Evolutionary conservation across 2,888 invertebrate genomes (phyloP).

Genomic region (Drosophila birchii): DNA sequence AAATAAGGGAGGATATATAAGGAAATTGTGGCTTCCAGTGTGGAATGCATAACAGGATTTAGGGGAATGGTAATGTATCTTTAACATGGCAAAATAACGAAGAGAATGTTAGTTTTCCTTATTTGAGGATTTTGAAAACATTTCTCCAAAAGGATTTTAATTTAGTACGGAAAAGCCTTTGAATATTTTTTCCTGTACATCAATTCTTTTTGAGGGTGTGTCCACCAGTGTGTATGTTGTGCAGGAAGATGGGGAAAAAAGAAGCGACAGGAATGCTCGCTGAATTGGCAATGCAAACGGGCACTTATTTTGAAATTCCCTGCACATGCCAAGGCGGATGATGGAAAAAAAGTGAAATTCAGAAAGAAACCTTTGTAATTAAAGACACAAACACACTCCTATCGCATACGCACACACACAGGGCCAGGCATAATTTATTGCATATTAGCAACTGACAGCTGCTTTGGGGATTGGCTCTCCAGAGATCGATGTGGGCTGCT

Average conservation of each 20-base stretch:
- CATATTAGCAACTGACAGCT: slow-evolving; percentile 38
- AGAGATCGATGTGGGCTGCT: slow-evolving; percentile 60
- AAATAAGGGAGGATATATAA: not conserved
- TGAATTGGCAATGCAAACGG: slow-evolving; percentile 48
- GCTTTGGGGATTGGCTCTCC: slow-evolving; percentile 46
- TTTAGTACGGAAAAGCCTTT: not conserved
- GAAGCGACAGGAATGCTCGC: slow-evolving; percentile 34
- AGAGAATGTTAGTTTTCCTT: not conserved
- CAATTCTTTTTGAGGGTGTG: slow-evolving; percentile 9
- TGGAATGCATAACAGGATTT: not conserved
- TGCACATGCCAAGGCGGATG: slow-evolving; percentile 38
- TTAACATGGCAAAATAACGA: not conserved
- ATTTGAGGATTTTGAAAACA: not conserved
- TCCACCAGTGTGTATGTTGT: not conserved
- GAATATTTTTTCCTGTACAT: not conserved
- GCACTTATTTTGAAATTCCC: slow-evolving; percentile 36
- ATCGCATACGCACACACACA: not conserved
- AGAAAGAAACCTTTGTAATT: slow-evolving; percentile 40
- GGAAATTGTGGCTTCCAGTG: too few relatives aligned
- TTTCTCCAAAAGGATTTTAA: not conserved
- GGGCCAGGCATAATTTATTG: slow-evolving; percentile 38
- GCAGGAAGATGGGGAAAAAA: slow-evolving; percentile 20
- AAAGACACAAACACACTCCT: slow-evolving; percentile 5
- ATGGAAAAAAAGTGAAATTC: slow-evolving; percentile 40
- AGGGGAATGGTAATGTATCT: not conserved